Base-by-base conservation (phyloP, 2,113 vertebrate genomes). In the Natator depressus region DNA sequence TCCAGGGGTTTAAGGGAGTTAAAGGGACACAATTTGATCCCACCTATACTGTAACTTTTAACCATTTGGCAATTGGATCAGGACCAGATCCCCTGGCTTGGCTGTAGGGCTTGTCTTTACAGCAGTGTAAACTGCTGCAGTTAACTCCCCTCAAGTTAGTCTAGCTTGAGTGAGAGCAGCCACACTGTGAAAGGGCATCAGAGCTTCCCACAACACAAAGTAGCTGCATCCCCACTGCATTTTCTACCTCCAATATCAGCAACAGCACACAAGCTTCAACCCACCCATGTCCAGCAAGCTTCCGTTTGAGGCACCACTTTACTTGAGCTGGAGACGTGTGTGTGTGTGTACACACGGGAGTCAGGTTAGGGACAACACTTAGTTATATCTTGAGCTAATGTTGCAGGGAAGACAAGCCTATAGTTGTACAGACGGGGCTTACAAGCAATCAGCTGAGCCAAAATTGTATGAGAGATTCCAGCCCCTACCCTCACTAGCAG, bases 41-140 rank as follows among this genome's bases (percentile, higher is more conserved):
- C 92, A 92, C 85, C 82, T 51, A 84, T 29, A 87, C 69, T 89
- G 91, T 95, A 81, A 91, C 93, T 96, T 95, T 82, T 92, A 94
- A 94, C 11, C 49, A 49, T 49, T 49, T 49, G 10, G 49, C 10
- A 72, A 83, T 38, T 94, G 93, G 90, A 83, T 29, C 55, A 91
- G 89, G 17, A 80, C 92, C 93, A 91, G 92, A 95, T 95, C 42
- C 80, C 87, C 72, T 86, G 78, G 42, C 72, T 3, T 0, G 84
- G 55, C 85, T 95, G 22, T 51, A 76, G 78, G 10, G 49, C 93
- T 84, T 90, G 89, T 91, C 51, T 90, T 90, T 85, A 91, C 49
- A 54, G 72, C 79, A 90, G 89, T 3, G 0, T 80, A 8, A 84
- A 89, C 79, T 91, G 54, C 54, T 25, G 54, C 54, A 55, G 9